Evolutionary conservation across 2,797 vertebrate genomes (phyloP).

Genomic region (Neostethus bicornis): DNA sequence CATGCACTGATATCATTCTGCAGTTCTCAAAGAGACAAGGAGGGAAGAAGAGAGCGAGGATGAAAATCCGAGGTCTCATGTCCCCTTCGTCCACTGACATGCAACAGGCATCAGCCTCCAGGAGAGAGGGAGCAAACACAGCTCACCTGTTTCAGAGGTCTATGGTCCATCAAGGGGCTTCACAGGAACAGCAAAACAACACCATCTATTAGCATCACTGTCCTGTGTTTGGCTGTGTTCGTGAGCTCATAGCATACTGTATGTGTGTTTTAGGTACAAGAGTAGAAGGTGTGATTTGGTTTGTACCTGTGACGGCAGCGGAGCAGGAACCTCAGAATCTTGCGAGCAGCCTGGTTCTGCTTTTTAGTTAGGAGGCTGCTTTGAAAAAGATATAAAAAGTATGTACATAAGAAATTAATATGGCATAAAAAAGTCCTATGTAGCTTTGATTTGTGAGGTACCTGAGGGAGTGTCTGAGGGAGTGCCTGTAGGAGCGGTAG

Average conservation of each 20-base stretch:
- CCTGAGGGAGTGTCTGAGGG: slow-evolving; percentile 90
- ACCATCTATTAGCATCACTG: slow-evolving; percentile 93
- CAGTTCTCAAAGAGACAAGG: slow-evolving; percentile 54
- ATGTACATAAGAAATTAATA: slow-evolving; percentile 11
- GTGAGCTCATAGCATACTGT: slow-evolving; percentile 56
- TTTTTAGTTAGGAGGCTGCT: slow-evolving; percentile 98
- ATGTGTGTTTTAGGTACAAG: slow-evolving; percentile 28
- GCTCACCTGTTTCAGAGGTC: slow-evolving; percentile 99
- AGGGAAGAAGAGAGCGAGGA: slow-evolving; percentile 35
- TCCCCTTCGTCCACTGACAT: slow-evolving; percentile 88
- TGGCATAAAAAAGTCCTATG: not conserved
- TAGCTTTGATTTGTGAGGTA: slow-evolving; percentile 33
- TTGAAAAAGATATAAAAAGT: slow-evolving; percentile 76
- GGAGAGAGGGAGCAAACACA: slow-evolving; percentile 72
- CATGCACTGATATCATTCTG: slow-evolving; percentile 80
- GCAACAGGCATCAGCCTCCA: slow-evolving; percentile 93
- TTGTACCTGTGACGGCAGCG: slow-evolving; percentile 97
- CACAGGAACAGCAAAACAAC: slow-evolving; percentile 96
- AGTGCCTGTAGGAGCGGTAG: slow-evolving; percentile 96
- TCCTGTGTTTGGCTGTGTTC: slow-evolving; percentile 65
- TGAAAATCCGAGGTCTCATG: slow-evolving; percentile 70
- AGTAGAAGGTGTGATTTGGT: slow-evolving; percentile 13
- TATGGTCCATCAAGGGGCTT: slow-evolving; percentile 99
- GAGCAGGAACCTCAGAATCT: slow-evolving; percentile 98
- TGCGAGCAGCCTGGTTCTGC: slow-evolving; percentile 98